Conservation (phyloP, 2,113 vertebrate genomes). For the Leucopsar rothschildi region DNA sequence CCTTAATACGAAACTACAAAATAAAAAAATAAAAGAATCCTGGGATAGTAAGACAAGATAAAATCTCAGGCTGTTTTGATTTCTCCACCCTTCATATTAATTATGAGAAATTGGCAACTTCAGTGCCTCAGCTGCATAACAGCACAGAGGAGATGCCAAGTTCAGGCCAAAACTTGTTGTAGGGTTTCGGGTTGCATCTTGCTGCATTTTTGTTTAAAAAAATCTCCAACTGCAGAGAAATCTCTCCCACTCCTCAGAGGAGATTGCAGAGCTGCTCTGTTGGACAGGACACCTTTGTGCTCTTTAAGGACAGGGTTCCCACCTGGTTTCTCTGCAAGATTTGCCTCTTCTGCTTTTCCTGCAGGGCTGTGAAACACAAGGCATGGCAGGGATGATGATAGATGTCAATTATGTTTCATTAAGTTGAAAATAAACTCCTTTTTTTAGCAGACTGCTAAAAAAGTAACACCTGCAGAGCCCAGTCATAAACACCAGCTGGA, state of each 20-base stretch:
- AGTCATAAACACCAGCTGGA: not conserved
- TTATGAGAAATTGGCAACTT: constrained; percentile 59
- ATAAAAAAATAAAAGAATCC: not conserved
- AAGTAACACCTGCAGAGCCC: not conserved
- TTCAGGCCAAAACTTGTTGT: constrained; percentile 58
- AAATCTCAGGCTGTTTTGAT: constrained; percentile 32
- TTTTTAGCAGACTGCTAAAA: not conserved
- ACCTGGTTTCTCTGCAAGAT: not conserved
- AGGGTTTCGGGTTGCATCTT: constrained; percentile 9
- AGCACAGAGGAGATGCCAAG: constrained; percentile 20
- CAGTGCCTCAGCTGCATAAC: not conserved
- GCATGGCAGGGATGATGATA: not conserved
- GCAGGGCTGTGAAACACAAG: not conserved
- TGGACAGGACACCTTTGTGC: not conserved
- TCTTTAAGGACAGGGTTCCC: not conserved
- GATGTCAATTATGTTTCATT: not conserved
- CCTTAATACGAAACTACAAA: not conserved
- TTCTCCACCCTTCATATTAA: constrained; percentile 45
- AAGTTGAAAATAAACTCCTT: not conserved
- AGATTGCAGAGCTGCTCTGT: not conserved
- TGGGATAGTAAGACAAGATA: constrained; percentile 24
- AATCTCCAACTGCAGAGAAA: not conserved
- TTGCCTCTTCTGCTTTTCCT: not conserved
- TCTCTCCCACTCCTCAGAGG: not conserved
- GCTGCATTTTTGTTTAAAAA: not conserved